Evolutionary conservation across 2,888 invertebrate genomes (phyloP).

Genomic region (Campoplex nolae): DNA sequence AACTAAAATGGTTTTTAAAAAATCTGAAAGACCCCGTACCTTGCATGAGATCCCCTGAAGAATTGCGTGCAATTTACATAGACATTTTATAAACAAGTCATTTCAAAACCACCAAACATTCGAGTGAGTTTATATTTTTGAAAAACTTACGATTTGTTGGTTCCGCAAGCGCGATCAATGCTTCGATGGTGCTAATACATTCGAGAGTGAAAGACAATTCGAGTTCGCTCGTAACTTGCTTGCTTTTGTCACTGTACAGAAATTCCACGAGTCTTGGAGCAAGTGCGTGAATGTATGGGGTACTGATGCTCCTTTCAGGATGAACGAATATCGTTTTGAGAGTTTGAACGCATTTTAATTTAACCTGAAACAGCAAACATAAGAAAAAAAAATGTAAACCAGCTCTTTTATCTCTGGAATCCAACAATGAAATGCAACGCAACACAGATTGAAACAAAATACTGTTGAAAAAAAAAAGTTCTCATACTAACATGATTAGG

Average conservation of each 20-base stretch:
- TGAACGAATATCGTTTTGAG: constrained; percentile 91
- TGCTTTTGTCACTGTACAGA: constrained; percentile 88
- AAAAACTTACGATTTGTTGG: constrained; percentile 90
- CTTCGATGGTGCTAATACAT: constrained; percentile 91
- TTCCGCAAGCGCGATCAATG: constrained; percentile 90
- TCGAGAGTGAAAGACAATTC: constrained; percentile 91
- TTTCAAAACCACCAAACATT: constrained; percentile 64
- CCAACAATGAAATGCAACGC: too few relatives aligned
- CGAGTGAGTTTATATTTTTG: neutral
- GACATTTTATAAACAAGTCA: constrained; percentile 48
- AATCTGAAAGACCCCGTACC: constrained; percentile 82
- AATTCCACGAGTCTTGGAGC: constrained; percentile 92
- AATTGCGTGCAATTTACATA: constrained; percentile 79
- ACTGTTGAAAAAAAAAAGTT: too few relatives aligned
- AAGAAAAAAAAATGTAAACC: neutral
- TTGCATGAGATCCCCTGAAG: constrained; percentile 86
- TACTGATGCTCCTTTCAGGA: constrained; percentile 89
- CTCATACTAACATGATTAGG: too few relatives aligned
- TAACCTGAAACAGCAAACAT: constrained; percentile 86
- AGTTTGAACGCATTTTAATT: constrained; percentile 92
- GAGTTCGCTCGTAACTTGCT: constrained; percentile 87
- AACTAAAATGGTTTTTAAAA: neutral
- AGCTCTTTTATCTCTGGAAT: neutral
- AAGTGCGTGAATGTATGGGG: constrained; percentile 92
- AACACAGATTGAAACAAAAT: too few relatives aligned